These are phyloP conservation scores for Drosophila nasuta DNA, from an alignment of 1,140 invertebrate species.

Conservation along the genomic window DNA sequence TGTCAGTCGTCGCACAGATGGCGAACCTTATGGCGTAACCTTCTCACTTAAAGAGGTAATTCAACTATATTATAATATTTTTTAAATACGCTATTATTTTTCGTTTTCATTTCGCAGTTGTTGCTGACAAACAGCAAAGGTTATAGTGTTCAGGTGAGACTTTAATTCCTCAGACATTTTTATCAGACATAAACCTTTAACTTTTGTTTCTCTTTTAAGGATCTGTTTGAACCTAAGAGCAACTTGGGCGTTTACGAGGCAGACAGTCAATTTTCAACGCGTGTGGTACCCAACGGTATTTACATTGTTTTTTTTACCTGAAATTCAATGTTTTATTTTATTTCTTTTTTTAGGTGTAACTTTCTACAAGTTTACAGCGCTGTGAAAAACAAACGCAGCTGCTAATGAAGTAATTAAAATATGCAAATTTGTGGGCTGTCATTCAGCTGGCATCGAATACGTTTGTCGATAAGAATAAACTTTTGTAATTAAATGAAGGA, in stretches of 20 bases:
- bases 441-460: conserved; percentile 43
- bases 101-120: conserved; percentile 61
- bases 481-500: conserved; percentile 6
- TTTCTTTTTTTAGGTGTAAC: conserved; percentile 63
- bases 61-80: not conserved
- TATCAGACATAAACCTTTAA: not conserved
- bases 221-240: conserved; percentile 53
- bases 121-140: conserved; percentile 82
- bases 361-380: conserved; percentile 81
- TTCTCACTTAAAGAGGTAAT: conserved; percentile 85
- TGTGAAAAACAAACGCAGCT: conserved; percentile 27
- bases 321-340: not conserved
- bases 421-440: conserved; percentile 35
- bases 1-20: conserved; percentile 91
- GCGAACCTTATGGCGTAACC: conserved; percentile 86
- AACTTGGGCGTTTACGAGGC: conserved; percentile 43
- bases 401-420: not conserved
- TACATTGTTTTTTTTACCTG: not conserved
- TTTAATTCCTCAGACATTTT: not conserved
- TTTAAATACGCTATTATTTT: not conserved
- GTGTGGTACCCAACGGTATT: conserved; percentile 79
- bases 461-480: conserved; percentile 11
- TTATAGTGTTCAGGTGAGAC: conserved; percentile 85
- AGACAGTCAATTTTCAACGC: conserved; percentile 56
- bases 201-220: conserved; percentile 41